Evolutionary conservation across 1,140 invertebrate genomes (phyloP).

Genomic region (Sarcophaga peregrina): DNA sequence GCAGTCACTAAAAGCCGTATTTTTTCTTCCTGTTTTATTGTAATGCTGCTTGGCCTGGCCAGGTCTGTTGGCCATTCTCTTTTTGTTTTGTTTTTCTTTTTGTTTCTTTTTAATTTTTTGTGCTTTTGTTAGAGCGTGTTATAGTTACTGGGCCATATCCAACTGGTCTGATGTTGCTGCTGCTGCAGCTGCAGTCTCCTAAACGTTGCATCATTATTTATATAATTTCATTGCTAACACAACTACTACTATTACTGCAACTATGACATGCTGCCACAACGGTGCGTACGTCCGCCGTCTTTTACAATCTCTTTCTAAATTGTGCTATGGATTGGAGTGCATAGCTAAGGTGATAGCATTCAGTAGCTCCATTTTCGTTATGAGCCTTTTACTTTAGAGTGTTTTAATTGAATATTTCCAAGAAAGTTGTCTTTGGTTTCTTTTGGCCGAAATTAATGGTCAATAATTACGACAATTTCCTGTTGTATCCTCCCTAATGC

Average conservation of each 20-base stretch:
- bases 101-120: background rate
- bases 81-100: background rate
- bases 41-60: background rate
- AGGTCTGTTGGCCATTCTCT: background rate
- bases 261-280: no score
- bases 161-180: background rate
- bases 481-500: no score
- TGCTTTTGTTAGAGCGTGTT: background rate
- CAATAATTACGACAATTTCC: no score
- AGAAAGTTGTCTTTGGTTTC: no score
- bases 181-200: background rate
- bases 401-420: background rate
- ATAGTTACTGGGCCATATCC: conserved; percentile 31
- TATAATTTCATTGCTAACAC: conserved; percentile 17
- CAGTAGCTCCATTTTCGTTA: background rate
- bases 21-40: background rate
- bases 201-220: conserved; percentile 33
- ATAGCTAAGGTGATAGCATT: no score
- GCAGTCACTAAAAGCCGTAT: background rate
- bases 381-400: background rate
- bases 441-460: no score
- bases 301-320: no score
- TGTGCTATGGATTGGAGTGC: no score
- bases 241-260: background rate
- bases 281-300: no score